These are phyloP conservation scores for Phenganax stokvisi DNA, from an alignment of 92 coral and sea anemone genomes.

Conservation along the genomic window DNA sequence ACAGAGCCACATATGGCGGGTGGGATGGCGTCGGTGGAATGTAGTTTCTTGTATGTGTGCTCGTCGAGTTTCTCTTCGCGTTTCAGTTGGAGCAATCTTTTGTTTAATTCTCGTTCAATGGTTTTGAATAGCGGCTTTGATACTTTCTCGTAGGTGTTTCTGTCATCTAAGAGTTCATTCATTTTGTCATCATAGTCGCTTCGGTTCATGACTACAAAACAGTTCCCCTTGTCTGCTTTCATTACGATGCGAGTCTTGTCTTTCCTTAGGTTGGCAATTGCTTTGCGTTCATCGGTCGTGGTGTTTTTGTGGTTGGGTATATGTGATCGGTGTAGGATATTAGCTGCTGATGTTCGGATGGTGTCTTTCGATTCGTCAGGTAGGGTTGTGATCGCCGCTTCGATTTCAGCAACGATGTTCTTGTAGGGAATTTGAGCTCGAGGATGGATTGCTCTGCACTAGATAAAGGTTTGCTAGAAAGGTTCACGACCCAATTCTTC, in stretches of 20 bases:
- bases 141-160: constrained; percentile 26
- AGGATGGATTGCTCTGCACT: constrained; percentile 10
- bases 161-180: constrained; percentile 38
- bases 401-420: constrained; percentile 38
- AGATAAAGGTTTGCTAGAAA: constrained; percentile 16
- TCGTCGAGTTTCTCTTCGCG: constrained; percentile 42
- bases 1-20: constrained; percentile 24
- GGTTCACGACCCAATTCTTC: constrained; percentile 38
- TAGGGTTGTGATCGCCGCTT: constrained; percentile 33
- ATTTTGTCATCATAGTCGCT: constrained; percentile 48
- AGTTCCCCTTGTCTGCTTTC: constrained; percentile 47
- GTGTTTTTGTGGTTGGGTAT: constrained; percentile 37
- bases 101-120: neutral
- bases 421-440: constrained; percentile 32
- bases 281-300: constrained; percentile 11
- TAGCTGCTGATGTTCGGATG: constrained; percentile 33
- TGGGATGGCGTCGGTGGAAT: no score
- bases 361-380: constrained; percentile 39
- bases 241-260: constrained; percentile 32
- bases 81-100: constrained; percentile 31
- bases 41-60: constrained; percentile 38
- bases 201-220: constrained; percentile 47
- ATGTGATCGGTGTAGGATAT: constrained; percentile 11
- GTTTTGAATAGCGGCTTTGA: constrained; percentile 22
- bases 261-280: neutral